Evolutionary conservation across 2,113 vertebrate genomes (phyloP), one percentile per base, ranked within the genome.

Genomic region (Pithys albifrons): DNA sequence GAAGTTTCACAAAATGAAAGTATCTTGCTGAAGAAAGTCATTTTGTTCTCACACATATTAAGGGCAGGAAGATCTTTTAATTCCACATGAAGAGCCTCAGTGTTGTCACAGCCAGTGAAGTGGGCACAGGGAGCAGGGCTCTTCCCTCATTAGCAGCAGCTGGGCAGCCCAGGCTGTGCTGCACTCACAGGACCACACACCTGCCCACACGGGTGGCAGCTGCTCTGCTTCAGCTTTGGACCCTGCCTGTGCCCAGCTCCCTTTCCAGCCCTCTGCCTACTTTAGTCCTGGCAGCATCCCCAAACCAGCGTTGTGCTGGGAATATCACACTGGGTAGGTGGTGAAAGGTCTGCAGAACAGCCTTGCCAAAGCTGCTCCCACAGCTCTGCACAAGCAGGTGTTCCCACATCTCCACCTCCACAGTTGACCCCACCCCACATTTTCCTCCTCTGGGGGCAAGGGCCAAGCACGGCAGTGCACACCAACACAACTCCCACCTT

Each of bases 1-100:
- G 92, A 97, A 94, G 94, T 93, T 93, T 69, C 80, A 61, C 58
- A 72, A 91, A 95, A 90, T 22, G n/a, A 85, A 41, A 81, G 61
- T 46, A 49, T 93, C 65, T 85, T 82, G 73, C 52, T 89, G 70
- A 84, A 94, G 83, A 71, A 91, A 87, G 33, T 80, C 0, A 65
- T 89, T 93, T 95, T 88, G 48, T 90, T 93, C 82, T 93, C 41
- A 35, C 6, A 1, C 81, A 52, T 33, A 58, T 88, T 85, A 92
- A 93, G 88, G 93, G 88, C 65, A 89, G 62, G 66, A 88, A 92
- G 37, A 80, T 52, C 31, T 88, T 92, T 95, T 84, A 91, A 86
- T 73, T 74, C 88, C 80, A 27, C 65, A 75, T 71, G 27, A 83
- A 74, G 79, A 37, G 52, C 12, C 46, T 48, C 67, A 91, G 52